Evolutionary conservation across 2,888 invertebrate genomes (phyloP), one percentile per base, ranked within the genome.

Genomic region (Macrosiphum euphorbiae): DNA sequence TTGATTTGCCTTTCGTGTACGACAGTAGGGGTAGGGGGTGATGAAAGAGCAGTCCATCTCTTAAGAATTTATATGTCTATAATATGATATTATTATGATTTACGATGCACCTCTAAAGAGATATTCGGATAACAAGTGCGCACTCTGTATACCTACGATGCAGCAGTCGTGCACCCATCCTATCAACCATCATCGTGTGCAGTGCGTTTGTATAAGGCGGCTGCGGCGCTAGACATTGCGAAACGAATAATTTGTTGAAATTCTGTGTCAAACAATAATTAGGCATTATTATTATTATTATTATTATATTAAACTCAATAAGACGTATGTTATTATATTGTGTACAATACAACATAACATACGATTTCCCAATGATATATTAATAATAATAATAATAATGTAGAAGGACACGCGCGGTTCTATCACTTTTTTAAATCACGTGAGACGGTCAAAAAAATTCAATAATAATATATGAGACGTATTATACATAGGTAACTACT

Each of bases 191-290:
- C 78, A 78, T 78, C 35, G 1, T 78, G 7, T 78, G 16, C 20
- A 35, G 8, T 35, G 20, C n/a, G 35, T 35, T n/a, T 67, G 67
- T 67, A 20, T 67, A 78, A 8, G 2, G 20, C 20, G 35, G 26
- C 26, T 11, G 50, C 50, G 55, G 55, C 55, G 52, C 52, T 16
- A 26, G 47, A n/a, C 20, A 61, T 61, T 61, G 61, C 90, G 20
- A 67, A 90, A 90, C n/a, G n/a, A 90, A 67, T 61, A 26, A 41
- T 89, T 90, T 47, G n/a, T 90, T 1, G 61, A 67, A 47, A 67
- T 90, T 90, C 61, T 61, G 90, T 61, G 90, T 67, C 90, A 67
- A 61, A 90, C 90, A 47, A 90, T 61, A 90, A 90, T 61, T 47
- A 44, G 58, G 58, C 16, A 16, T 89, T 58, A 88, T 88, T 52